A percentile compares a stretch with the other conserved stretches of the same genome.
phyloP scores from a whole-genome alignment of 2,113 vertebrate genomes.

The Prunella himalayana region DNA sequence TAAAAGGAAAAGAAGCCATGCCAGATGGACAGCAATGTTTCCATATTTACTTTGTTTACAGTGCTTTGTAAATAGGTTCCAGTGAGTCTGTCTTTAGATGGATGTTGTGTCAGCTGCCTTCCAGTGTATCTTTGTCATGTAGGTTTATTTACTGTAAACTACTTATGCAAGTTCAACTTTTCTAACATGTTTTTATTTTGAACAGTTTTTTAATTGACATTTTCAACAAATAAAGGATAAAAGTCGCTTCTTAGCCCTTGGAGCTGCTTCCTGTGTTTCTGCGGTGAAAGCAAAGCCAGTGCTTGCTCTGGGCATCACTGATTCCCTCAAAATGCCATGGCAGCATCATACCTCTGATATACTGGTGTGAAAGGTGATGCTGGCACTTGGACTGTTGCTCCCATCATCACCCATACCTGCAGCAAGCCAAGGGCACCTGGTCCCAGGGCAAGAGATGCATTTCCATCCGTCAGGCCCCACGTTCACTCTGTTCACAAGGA shows the following conservation, averaged over 20 bases:
- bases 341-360: background rate
- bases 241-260: slow-evolving; percentile 27
- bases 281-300: background rate
- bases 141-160: slow-evolving; percentile 63
- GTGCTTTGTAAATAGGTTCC: slow-evolving; percentile 69
- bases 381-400: background rate
- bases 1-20: slow-evolving; percentile 80
- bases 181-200: slow-evolving; percentile 79
- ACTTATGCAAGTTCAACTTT: slow-evolving; percentile 73
- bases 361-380: background rate
- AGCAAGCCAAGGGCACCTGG: background rate
- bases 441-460: background rate
- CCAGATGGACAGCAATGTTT: slow-evolving; percentile 66
- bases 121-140: slow-evolving; percentile 56
- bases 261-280: slow-evolving; percentile 13
- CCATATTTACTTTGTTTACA: slow-evolving; percentile 74
- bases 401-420: background rate
- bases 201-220: slow-evolving; percentile 78
- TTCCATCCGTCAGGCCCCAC: background rate
- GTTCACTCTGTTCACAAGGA: background rate
- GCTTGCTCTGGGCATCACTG: background rate
- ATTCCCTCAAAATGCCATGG: background rate
- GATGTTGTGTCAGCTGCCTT: slow-evolving; percentile 64
- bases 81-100: slow-evolving; percentile 62
- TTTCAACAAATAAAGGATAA: slow-evolving; percentile 78